Conservation (phyloP, 2,888 invertebrate genomes). For the Diabrotica balteata region DNA sequence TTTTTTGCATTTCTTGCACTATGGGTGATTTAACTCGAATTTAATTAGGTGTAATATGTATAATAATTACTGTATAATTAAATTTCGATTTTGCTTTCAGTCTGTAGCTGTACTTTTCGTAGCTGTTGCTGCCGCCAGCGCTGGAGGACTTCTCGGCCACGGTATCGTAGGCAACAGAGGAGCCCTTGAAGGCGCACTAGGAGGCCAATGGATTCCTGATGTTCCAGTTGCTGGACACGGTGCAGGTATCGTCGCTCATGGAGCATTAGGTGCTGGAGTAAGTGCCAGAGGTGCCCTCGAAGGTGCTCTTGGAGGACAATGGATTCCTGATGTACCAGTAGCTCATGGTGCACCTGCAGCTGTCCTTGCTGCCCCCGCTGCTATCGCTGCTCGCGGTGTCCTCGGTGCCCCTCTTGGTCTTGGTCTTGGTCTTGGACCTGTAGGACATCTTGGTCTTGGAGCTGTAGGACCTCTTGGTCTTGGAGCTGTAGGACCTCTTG, state of each 20-base stretch:
- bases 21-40: too few species aligned
- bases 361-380: slow-evolving; percentile 12
- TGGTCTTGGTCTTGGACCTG: slow-evolving; percentile 26
- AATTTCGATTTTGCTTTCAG: slow-evolving; percentile 25
- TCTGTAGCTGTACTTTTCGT: slow-evolving; percentile 45
- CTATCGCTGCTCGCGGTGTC: too few species aligned
- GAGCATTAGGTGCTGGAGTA: slow-evolving; percentile 23
- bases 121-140: slow-evolving; percentile 44
- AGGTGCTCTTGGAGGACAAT: slow-evolving; percentile 39
- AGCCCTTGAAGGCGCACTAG: slow-evolving; percentile 37
- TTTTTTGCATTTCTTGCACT: too few species aligned
- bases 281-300: slow-evolving; percentile 36
- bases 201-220: slow-evolving; percentile 40
- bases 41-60: too few species aligned
- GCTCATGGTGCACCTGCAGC: slow-evolving; percentile 27
- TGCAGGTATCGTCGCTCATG: slow-evolving; percentile 23
- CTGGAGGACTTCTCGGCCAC: slow-evolving; percentile 32
- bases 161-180: slow-evolving; percentile 36
- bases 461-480: too few species aligned
- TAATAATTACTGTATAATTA: too few species aligned
- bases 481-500: too few species aligned
- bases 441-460: too few species aligned
- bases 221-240: slow-evolving; percentile 24
- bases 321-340: slow-evolving; percentile 40
- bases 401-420: slow-evolving; percentile 15